These are phyloP conservation scores for Zaprionus lineosus DNA, from an alignment of 2,888 invertebrate species.

Conservation along the genomic window DNA sequence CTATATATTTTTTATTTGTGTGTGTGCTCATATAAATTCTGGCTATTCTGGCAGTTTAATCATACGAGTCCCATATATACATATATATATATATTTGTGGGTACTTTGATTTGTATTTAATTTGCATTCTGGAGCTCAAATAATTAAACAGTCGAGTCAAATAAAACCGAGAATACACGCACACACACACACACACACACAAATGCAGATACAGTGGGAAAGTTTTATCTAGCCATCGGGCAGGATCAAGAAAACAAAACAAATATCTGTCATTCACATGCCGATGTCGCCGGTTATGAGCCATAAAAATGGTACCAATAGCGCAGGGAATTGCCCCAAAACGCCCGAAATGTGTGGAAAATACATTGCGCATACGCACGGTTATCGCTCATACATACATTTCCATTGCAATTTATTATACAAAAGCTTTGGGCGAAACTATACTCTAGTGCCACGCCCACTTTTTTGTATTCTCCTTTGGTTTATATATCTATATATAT, in stretches of 20 bases:
- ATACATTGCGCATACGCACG: conserved; percentile 52
- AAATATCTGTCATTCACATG: conserved; percentile 55
- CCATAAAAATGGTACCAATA: conserved; percentile 54
- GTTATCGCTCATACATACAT: conserved; percentile 63
- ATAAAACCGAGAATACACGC: conserved; percentile 10
- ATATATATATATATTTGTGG: not conserved
- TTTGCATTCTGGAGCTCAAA: conserved; percentile 52
- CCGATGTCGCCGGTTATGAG: conserved; percentile 54
- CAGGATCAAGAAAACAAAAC: conserved; percentile 30
- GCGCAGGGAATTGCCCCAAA: conserved; percentile 13
- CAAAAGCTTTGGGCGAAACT: conserved; percentile 17
- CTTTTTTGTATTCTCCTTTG: no score
- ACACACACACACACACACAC: no score
- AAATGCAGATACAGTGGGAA: not conserved
- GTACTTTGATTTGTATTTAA: conserved; percentile 48
- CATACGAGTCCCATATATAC: not conserved
- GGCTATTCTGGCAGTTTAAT: conserved; percentile 1
- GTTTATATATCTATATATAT: no score
- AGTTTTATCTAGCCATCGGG: conserved; percentile 18
- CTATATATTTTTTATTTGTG: conserved; percentile 18
- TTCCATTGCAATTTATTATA: conserved; percentile 54
- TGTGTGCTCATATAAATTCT: not conserved
- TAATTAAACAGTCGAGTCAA: conserved; percentile 43
- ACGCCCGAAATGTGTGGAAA: conserved; percentile 12
- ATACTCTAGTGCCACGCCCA: no score